Conservation (phyloP, 2,888 invertebrate genomes). For the Scrobipalpa atriplicella region DNA sequence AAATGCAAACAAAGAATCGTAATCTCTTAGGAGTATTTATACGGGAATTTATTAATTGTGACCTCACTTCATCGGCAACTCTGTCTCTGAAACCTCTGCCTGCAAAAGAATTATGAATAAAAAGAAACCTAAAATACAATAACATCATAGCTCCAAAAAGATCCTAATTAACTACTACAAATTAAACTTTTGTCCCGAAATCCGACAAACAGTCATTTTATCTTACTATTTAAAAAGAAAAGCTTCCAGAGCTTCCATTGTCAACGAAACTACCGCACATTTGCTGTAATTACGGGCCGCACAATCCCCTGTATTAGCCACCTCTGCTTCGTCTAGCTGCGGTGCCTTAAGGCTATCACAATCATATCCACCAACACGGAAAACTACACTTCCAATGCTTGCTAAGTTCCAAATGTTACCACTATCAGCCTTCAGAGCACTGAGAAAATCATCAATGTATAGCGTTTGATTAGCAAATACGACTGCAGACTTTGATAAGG, state of each 20-base stretch:
- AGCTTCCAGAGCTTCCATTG: conserved; percentile 53
- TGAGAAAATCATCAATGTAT: conserved; percentile 47
- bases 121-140: too few species aligned
- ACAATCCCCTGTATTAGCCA: conserved; percentile 70
- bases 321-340: conserved; percentile 50
- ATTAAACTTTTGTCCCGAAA: background rate
- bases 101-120: too few species aligned
- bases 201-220: conserved; percentile 2
- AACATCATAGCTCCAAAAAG: too few species aligned
- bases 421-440: conserved; percentile 30
- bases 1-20: too few species aligned
- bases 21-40: too few species aligned
- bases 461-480: conserved; percentile 5
- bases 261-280: conserved; percentile 69
- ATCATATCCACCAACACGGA: background rate
- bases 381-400: conserved; percentile 44
- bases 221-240: conserved; percentile 25
- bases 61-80: too few species aligned
- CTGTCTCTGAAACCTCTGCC: too few species aligned
- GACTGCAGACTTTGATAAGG: conserved; percentile 34
- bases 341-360: conserved; percentile 2
- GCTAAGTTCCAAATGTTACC: background rate
- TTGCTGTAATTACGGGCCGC: conserved; percentile 75
- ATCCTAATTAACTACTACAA: too few species aligned
- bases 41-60: too few species aligned